Base-by-base conservation (phyloP, 2,113 vertebrate genomes). In the Brachyhypopomus occidentalis region DNA sequence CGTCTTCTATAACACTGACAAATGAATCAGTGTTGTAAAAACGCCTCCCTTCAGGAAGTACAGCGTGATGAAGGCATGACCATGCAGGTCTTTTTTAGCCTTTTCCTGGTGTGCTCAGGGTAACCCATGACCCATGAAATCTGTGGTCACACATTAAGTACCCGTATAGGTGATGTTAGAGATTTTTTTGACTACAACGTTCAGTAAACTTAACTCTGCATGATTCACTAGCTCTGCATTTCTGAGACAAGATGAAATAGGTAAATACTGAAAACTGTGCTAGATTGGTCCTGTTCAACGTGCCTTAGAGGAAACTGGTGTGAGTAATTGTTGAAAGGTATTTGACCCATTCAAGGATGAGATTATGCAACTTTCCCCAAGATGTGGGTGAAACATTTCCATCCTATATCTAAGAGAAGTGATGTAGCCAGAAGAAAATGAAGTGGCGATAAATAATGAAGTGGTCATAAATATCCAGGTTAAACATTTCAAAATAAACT, bases 21-120 rank as follows among this genome's bases (percentile, higher is more conserved):
- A 62, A 59, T 77, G 36, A 63, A 52, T 34, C 45, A 34, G 16
- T 72, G 72, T 75, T 63, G 25, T 71, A 45, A 62, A 80, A 77
- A 84, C 66, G 72, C 41, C 41, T 27, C 41, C 8, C 3, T 4
- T 22, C 45, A 64, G 45, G 69, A 73, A 67, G 78, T 77, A 36
- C 72, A 27, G 30, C 30, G 30, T 9, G 17, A 25, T 69, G 45
- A 5, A 58, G 25, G 52, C 12, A 30, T 56, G 27, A 8, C 25
- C 66, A 60, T 20, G 41, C 27, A 41, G 36, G 25, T 34, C 27
- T 8, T 22, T 64, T 63, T 64, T 25, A 76, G 27, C 17, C 6
- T n/a, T 67, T 78, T 17, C 59, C 36, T n/a, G 16, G 17, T 25
- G 27, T 45, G 41, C 22, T 63, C 19, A 12, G 41, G 41, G 48